These are phyloP conservation scores for Leistus spinibarbis DNA, from an alignment of 2,888 invertebrate genomes.

Conservation along the genomic window DNA sequence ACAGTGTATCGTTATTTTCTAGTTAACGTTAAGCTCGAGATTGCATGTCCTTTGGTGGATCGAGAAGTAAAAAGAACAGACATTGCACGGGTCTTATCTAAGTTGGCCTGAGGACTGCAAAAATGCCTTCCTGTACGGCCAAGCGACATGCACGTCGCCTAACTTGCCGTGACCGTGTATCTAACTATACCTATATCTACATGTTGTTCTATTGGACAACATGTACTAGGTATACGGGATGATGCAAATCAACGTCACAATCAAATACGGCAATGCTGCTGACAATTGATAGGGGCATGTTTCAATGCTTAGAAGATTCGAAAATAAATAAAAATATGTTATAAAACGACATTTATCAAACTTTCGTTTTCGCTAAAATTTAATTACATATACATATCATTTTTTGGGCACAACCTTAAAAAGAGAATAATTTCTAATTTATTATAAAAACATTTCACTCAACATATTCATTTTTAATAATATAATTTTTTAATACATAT, in stretches of 20 bases:
- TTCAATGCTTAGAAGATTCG: not conserved
- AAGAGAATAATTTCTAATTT: too few species aligned
- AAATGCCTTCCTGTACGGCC: constrained; percentile 8
- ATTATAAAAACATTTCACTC: too few species aligned
- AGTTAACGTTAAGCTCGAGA: constrained; percentile 17
- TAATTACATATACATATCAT: too few species aligned
- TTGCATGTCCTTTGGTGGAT: constrained; percentile 14
- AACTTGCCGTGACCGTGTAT: not conserved
- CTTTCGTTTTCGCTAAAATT: too few species aligned
- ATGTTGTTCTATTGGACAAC: not conserved
- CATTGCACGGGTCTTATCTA: constrained; percentile 8
- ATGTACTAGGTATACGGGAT: not conserved
- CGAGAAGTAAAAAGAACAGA: constrained; percentile 7
- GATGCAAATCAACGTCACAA: not conserved
- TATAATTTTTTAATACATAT: too few species aligned
- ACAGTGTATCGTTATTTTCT: constrained; percentile 13
- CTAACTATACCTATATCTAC: too few species aligned
- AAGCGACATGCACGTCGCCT: constrained; percentile 6
- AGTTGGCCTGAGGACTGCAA: constrained; percentile 12
- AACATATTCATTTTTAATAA: too few species aligned
- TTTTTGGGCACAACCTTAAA: too few species aligned
- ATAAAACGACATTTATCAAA: too few species aligned
- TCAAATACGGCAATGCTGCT: not conserved
- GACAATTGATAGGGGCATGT: not conserved
- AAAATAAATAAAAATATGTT: too few species aligned